Evolutionary conservation across 2,113 vertebrate species (phyloP), one percentile per base, ranked within the genome.

Genomic region (Brachypteracias leptosomus): DNA sequence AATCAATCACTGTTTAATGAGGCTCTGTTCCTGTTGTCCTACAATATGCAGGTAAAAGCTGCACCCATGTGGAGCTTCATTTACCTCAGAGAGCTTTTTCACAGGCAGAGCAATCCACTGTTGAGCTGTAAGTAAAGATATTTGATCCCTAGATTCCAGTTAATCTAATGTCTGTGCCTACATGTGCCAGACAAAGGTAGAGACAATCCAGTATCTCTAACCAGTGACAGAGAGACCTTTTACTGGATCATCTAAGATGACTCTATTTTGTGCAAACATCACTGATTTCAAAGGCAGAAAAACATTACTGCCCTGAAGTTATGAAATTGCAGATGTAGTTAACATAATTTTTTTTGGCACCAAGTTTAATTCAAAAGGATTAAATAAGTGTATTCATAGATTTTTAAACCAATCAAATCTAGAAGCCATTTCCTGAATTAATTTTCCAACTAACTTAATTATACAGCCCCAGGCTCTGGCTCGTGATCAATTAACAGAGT

Each of bases 401-500:
- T 94, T 96, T 97, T 96, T 95, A 96, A 97, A 90, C 95, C 97
- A 97, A 97, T 97, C 95, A 96, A 98, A 95, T 96, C 84, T 95
- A 96, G 95, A 97, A 97, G 76, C 84, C 77, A 88, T 95, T 97
- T 96, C 96, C 95, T 94, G 93, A 93, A 96, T 97, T 97, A 97
- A 96, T 98, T 97, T 98, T 95, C 92, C 80, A 91, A 83, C 90
- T 96, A 95, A 93, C 91, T 74, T 98, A 98, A 98, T 98, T 97
- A 96, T 93, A 96, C 59, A 96, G 97, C 97, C 95, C 74, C 85
- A 81, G 96, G 96, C 86, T 96, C 97, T 96, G 95, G 93, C 93
- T 97, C 59, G 7, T 94, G 94, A 95, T 97, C 97, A 97, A 93
- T 98, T 96, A 98, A 86, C 81, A 65, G 72, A 97, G 92, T 85